These are phyloP conservation scores for Drosophila merina DNA, from an alignment of 2,888 invertebrate species.

Conservation along the genomic window DNA sequence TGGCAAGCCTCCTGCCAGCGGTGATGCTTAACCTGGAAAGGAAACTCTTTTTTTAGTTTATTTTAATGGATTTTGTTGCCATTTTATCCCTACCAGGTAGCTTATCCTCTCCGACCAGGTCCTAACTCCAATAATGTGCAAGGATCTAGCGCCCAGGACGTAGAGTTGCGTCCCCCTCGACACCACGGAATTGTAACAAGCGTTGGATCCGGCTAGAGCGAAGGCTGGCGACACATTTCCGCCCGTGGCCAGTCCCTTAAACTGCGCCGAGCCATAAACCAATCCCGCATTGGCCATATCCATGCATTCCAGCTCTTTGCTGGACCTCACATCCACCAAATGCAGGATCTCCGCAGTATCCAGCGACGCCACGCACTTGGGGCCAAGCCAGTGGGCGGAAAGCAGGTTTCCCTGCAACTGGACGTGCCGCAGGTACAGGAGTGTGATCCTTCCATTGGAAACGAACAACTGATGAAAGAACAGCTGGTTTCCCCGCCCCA, in stretches of 20 bases:
- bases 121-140: slow-evolving; percentile 86
- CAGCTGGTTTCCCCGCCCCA: slow-evolving; percentile 92
- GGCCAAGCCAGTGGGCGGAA: slow-evolving; percentile 92
- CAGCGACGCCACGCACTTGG: slow-evolving; percentile 92
- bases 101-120: slow-evolving; percentile 88
- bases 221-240: slow-evolving; percentile 92
- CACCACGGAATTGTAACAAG: slow-evolving; percentile 90
- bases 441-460: slow-evolving; percentile 85
- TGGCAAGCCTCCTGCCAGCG: slow-evolving; percentile 86
- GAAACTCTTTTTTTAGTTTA: background rate
- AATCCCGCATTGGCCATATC: slow-evolving; percentile 92
- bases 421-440: slow-evolving; percentile 89
- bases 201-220: slow-evolving; percentile 86
- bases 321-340: slow-evolving; percentile 94
- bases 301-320: slow-evolving; percentile 92
- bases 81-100: slow-evolving; percentile 86
- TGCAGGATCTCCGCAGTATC: slow-evolving; percentile 93
- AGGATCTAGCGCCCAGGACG: slow-evolving; percentile 88
- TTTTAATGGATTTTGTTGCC: background rate
- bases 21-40: slow-evolving; percentile 84
- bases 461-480: slow-evolving; percentile 91
- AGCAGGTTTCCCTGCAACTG: slow-evolving; percentile 89
- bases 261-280: slow-evolving; percentile 93
- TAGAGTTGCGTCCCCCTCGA: slow-evolving; percentile 88
- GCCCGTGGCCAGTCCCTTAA: slow-evolving; percentile 96